Percentiles rank a stretch among this genome's conserved stretches.
These are phyloP conservation scores for Leptogaster cylindrica DNA, from an alignment of 2,888 invertebrate species.

Conservation along the genomic window DNA sequence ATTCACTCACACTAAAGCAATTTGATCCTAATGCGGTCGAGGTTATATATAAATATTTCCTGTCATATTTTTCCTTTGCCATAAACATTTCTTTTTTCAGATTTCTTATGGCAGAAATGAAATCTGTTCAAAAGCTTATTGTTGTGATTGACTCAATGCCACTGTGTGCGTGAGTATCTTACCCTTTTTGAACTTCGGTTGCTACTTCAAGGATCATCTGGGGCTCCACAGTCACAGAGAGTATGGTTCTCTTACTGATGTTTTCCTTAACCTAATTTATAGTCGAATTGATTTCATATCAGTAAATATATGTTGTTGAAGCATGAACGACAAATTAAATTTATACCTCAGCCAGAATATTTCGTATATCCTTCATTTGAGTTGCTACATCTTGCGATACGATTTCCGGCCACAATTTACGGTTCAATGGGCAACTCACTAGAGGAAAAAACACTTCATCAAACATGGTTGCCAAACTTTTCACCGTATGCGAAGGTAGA, in stretches of 20 bases:
- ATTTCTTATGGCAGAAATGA: too few species aligned
- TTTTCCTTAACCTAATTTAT: slow-evolving; percentile 68
- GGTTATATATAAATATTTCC: too few species aligned
- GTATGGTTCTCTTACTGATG: slow-evolving; percentile 83
- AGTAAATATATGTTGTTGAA: slow-evolving; percentile 17
- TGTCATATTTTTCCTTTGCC: too few species aligned
- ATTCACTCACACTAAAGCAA: too few species aligned
- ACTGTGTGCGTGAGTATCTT: too few species aligned
- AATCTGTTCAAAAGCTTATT: too few species aligned
- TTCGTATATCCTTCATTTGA: slow-evolving; percentile 72
- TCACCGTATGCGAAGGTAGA: slow-evolving; percentile 74
- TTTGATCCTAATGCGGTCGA: too few species aligned
- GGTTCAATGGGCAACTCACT: slow-evolving; percentile 73
- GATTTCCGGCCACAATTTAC: slow-evolving; percentile 74
- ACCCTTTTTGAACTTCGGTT: slow-evolving; percentile 62
- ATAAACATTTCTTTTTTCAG: too few species aligned
- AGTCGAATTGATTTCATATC: slow-evolving; percentile 16
- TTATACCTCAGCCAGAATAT: slow-evolving; percentile 70
- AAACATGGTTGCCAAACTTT: slow-evolving; percentile 72
- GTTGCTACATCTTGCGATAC: slow-evolving; percentile 73
- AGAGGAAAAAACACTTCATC: slow-evolving; percentile 78
- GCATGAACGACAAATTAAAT: slow-evolving; percentile 30
- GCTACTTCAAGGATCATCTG: slow-evolving; percentile 72
- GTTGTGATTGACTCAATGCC: too few species aligned
- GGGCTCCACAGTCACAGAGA: slow-evolving; percentile 84